These are phyloP conservation scores for Papilio dardanus DNA, from an alignment of 1,140 invertebrate genomes.

Conservation along the genomic window DNA sequence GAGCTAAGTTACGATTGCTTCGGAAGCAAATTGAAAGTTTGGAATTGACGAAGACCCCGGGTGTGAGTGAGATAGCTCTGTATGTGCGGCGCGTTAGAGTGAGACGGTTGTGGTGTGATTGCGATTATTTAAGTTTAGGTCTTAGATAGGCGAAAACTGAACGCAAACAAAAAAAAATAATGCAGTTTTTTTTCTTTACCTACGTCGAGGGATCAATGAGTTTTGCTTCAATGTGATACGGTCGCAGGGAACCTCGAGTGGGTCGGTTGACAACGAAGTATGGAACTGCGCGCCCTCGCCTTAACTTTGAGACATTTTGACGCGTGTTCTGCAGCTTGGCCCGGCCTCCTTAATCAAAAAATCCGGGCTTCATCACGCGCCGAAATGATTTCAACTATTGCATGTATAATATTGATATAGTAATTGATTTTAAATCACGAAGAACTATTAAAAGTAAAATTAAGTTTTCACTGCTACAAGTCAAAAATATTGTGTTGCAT, in stretches of 20 bases:
- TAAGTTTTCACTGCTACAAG: no score
- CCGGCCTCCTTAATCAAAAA: background rate
- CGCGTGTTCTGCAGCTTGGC: slow-evolving; percentile 17
- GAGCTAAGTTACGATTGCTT: slow-evolving; percentile 61
- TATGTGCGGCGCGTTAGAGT: slow-evolving; percentile 61
- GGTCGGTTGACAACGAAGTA: slow-evolving; percentile 73
- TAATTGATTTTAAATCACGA: background rate
- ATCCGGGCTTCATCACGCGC: background rate
- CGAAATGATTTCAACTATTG: slow-evolving; percentile 1
- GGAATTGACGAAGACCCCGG: slow-evolving; percentile 76
- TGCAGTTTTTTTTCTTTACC: slow-evolving; percentile 69
- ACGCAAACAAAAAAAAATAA: slow-evolving; percentile 60
- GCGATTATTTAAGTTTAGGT: slow-evolving; percentile 74
- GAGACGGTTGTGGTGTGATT: slow-evolving; percentile 47
- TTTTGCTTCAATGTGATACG: slow-evolving; percentile 71
- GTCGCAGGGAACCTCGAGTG: slow-evolving; percentile 64
- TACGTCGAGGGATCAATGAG: slow-evolving; percentile 77
- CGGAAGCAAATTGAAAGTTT: slow-evolving; percentile 59
- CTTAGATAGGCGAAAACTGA: slow-evolving; percentile 79
- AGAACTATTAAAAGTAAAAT: background rate
- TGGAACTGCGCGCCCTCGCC: slow-evolving; percentile 45
- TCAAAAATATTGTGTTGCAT: no score
- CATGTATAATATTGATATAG: background rate
- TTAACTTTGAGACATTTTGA: slow-evolving; percentile 23
- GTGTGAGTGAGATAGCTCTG: slow-evolving; percentile 53